Percentiles rank a stretch among this genome's conserved stretches.
Evolutionary conservation across 2,797 vertebrate species (phyloP).

Genomic region (Selene dorsalis): DNA sequence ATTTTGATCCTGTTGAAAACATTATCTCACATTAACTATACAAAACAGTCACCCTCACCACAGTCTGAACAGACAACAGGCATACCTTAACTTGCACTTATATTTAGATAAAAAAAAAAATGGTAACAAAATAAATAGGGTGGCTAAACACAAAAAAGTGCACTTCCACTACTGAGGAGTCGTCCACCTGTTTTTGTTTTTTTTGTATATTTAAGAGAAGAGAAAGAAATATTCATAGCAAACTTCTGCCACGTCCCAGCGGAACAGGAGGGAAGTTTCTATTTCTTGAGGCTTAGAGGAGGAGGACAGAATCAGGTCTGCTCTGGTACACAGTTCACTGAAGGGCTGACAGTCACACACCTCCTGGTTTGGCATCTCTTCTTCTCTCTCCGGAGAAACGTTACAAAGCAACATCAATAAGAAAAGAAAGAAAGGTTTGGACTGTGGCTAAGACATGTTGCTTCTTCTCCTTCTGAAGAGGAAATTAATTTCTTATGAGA

Average conservation of each 20-base stretch:
- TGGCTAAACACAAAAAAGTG: slow-evolving; percentile 24
- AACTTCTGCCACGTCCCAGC: slow-evolving; percentile 7
- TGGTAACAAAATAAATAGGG: slow-evolving; percentile 32
- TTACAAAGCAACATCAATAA: slow-evolving; percentile 45
- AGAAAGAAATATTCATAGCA: slow-evolving; percentile 23
- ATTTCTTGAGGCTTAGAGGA: slow-evolving; percentile 39
- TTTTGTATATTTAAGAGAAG: slow-evolving; percentile 14
- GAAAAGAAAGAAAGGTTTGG: slow-evolving; percentile 5
- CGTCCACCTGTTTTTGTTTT: not conserved
- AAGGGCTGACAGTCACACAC: slow-evolving; percentile 49
- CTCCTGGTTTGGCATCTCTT: slow-evolving; percentile 38
- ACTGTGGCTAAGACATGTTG: not conserved
- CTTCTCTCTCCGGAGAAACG: slow-evolving; percentile 24
- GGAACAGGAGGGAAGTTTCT: slow-evolving; percentile 32
- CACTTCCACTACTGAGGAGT: not conserved
- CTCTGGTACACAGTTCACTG: slow-evolving; percentile 54
- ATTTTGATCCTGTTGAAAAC: slow-evolving; percentile 12
- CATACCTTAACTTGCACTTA: not conserved
- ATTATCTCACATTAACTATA: slow-evolving; percentile 12
- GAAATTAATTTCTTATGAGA: slow-evolving; percentile 55
- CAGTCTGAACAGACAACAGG: slow-evolving; percentile 19
- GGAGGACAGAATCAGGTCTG: slow-evolving; percentile 60
- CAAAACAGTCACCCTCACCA: slow-evolving; percentile 8
- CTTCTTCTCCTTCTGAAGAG: slow-evolving; percentile 36
- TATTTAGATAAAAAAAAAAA: slow-evolving; percentile 21